Conservation (phyloP, 1,140 invertebrate genomes). For the Melipona quadrifasciata region DNA sequence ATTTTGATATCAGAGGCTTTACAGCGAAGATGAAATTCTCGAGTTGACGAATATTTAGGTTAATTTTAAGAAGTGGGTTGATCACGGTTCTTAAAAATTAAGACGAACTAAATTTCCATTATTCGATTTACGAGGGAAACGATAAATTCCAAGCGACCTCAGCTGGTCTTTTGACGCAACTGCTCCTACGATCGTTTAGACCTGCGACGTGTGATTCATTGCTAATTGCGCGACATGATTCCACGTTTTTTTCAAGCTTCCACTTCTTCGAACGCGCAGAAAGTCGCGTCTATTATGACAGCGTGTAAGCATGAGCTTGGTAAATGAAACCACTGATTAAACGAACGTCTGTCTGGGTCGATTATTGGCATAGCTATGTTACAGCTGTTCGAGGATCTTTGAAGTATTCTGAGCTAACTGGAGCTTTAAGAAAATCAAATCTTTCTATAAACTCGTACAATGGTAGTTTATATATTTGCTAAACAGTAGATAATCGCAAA, state of each 20-base stretch:
- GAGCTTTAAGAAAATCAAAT: not conserved
- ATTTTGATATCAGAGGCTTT: not conserved
- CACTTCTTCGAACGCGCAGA: not conserved
- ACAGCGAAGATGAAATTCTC: not conserved
- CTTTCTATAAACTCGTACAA: not conserved
- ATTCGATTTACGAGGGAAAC: not conserved
- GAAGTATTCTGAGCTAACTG: not conserved
- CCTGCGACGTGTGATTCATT: conserved; percentile 57
- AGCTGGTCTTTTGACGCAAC: conserved; percentile 50
- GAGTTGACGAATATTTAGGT: not conserved
- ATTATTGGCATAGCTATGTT: not conserved
- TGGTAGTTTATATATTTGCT: too few species aligned
- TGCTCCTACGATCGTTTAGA: conserved; percentile 51
- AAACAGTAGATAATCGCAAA: too few species aligned
- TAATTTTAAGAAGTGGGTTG: not conserved
- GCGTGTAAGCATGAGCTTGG: not conserved
- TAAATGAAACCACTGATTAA: conserved; percentile 20
- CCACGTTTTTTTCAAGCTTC: conserved; percentile 50
- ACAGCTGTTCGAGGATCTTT: not conserved
- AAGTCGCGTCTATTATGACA: conserved; percentile 4
- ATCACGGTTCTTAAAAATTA: not conserved
- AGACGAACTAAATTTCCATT: not conserved
- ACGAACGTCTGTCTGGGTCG: not conserved
- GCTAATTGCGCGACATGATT: conserved; percentile 56
- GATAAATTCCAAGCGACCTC: conserved; percentile 3